A percentile compares a stretch with the other conserved stretches of the same genome.
These are phyloP conservation scores for Cryptotermes secundus DNA, from an alignment of 1,140 invertebrate genomes.

Conservation along the genomic window DNA sequence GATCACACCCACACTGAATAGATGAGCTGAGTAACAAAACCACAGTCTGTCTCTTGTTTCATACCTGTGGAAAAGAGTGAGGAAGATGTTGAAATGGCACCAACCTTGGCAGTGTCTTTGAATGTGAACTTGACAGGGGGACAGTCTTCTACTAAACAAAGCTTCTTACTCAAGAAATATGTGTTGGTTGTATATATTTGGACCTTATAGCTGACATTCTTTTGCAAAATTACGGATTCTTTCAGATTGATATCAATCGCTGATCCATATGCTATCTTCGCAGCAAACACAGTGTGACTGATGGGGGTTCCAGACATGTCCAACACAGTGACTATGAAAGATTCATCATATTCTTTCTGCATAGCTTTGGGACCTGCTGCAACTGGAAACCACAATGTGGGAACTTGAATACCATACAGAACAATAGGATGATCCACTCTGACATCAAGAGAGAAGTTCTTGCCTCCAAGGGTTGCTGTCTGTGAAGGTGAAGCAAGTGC, in stretches of 20 bases:
- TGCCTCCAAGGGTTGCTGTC: constrained; percentile 23
- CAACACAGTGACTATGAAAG: constrained; percentile 30
- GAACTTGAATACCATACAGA: constrained; percentile 32
- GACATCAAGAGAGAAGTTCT: constrained; percentile 31
- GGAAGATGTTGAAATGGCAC: background rate
- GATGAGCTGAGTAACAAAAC: constrained; percentile 31
- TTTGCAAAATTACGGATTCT: constrained; percentile 29
- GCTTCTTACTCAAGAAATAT: constrained; percentile 31
- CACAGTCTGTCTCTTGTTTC: constrained; percentile 23
- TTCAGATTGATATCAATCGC: constrained; percentile 26
- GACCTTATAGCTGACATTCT: constrained; percentile 28
- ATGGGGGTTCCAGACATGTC: constrained; percentile 24
- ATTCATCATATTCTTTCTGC: constrained; percentile 31
- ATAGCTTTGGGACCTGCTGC: background rate
- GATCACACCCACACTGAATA: constrained; percentile 26
- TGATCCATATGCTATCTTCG: constrained; percentile 29
- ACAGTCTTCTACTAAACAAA: constrained; percentile 26
- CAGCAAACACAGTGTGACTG: constrained; percentile 20
- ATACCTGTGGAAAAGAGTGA: background rate
- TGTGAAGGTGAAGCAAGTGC: constrained; percentile 12
- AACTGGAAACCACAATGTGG: constrained; percentile 26
- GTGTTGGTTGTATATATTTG: constrained; percentile 32
- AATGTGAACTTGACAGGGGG: constrained; percentile 25
- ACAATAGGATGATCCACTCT: constrained; percentile 21
- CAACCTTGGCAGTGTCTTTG: constrained; percentile 25